Evolutionary conservation across 53 echinoderm and acorn worm species (phyloP), one percentile per base, ranked within the genome.

Genomic region (Stichopus horrens): DNA sequence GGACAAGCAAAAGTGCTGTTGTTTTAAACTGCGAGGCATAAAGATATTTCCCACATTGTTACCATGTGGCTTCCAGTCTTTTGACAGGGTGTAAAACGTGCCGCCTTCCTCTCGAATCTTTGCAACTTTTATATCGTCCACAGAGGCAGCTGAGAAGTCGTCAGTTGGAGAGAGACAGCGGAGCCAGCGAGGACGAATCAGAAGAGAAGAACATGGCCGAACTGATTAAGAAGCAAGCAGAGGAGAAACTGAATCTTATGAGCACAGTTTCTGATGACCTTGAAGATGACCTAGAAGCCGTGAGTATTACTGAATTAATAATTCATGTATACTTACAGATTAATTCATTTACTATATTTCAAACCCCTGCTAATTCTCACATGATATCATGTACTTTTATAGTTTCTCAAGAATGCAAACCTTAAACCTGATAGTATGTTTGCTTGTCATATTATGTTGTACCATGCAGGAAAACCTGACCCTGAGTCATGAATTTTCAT

Each of bases 281-380:
- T 13, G 95, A 97, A n/a, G 97, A 95, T 52, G 95, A 97, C 10
- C 80, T 95, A 20, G 97, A 97, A 89, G 83, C 86, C 13, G 97
- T 97, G 79, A 95, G 92, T 89, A 19, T 16, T 37, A 37, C 0
- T 37, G 0, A 1, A 37, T 37, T 37, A 37, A 37, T 37, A 37
- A 37, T 37, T 37, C 37, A 37, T 37, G 0, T 37, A 37, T 37
- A 37, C 2, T 37, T 37, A 37, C 0, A 37, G 37, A 2, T 37
- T 2, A 37, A 2, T 37, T 37, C 37, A 37, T 37, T 37, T 37
- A 37, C 37, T 37, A 37, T 37, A 0, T 37, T 37, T 37, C 37
- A 37, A 37, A 37, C 37, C 37, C 37, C 37, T 1, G 37, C 37
- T 37, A 37, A 37, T 37, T 37, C 37, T 2, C 37, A 37, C 37